Base-by-base conservation (phyloP, 2,113 vertebrate genomes). In the Oxygymnocypris stewartii region DNA sequence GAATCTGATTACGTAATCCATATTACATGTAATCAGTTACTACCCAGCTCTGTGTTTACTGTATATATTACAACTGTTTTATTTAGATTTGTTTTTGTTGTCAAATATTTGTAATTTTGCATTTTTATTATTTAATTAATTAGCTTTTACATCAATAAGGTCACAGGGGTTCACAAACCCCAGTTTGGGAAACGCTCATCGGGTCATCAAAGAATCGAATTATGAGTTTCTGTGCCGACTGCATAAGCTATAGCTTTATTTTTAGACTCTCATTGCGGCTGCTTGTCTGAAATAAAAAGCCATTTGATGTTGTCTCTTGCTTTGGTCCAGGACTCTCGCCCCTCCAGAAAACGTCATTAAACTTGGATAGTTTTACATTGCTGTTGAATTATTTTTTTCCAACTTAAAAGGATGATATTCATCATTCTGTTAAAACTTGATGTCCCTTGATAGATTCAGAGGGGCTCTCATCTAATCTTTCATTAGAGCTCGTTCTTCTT, bases 401-500 rank as follows among this genome's bases (percentile, higher is more conserved):
- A 35, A 89, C 61, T 85, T 87, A 85, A 90, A 90, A 88, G 79
- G 87, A 86, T 82, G 81, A 61, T 86, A 89, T 90, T 90, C 88
- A 90, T 90, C 88, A 89, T 90, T 86, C 57, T 37, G 59, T 84
- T 71, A 79, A 61, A 85, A 73, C 77, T 44, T 88, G 87, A 87
- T 84, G 71, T 86, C 82, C 31, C n/a, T 42, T 79, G 79, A 88
- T 85, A 69, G 83, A 81, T 85, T 84, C 75, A 35, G 79, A 87
- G 82, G 25, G 57, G 85, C 84, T 85, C 65, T 61, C 61, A 31
- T 79, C 79, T 85, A 84, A 89, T 88, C 81, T 86, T 86, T 89
- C 88, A 89, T 89, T 90, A 89, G 47, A 51, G 73, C 65, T 87
- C 87, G n/a, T 89, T 87, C 86, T 90, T 90, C 88, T 86, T 85